Conservation (phyloP, 92 coral and sea anemone species). For the Isaurus tuberculatus region DNA sequence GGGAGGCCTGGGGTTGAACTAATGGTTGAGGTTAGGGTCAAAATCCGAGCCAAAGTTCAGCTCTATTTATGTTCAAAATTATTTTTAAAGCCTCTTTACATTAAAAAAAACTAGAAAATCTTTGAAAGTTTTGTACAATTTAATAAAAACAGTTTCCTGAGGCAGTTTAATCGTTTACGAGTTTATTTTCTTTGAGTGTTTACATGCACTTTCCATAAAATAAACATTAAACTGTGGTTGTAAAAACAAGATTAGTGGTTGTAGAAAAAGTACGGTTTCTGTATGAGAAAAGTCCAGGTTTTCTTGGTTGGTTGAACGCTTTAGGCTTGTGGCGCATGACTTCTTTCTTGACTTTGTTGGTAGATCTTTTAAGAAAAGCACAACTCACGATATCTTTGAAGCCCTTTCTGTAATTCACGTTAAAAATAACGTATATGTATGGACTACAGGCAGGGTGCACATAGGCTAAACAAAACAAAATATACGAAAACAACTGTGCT, state of each 20-base stretch:
- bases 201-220: too few species aligned
- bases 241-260: not conserved
- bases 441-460: constrained; percentile 9
- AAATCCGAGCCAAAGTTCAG: too few species aligned
- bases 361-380: not conserved
- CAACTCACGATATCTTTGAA: not conserved
- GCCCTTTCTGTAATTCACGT: constrained; percentile 1
- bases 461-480: not conserved
- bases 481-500: not conserved
- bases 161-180: too few species aligned
- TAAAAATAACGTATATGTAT: constrained; percentile 6
- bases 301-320: not conserved
- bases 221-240: not conserved
- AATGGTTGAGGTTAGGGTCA: too few species aligned
- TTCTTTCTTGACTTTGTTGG: not conserved
- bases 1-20: too few species aligned
- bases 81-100: too few species aligned
- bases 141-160: too few species aligned
- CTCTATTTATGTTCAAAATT: too few species aligned
- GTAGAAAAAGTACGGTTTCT: not conserved
- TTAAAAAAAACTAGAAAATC: too few species aligned
- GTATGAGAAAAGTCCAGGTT: not conserved
- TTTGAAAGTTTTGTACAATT: too few species aligned
- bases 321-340: too few species aligned
- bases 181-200: too few species aligned